phyloP scores from a whole-genome alignment of 2,888 invertebrate species.

The Leptura quadrifasciata region DNA sequence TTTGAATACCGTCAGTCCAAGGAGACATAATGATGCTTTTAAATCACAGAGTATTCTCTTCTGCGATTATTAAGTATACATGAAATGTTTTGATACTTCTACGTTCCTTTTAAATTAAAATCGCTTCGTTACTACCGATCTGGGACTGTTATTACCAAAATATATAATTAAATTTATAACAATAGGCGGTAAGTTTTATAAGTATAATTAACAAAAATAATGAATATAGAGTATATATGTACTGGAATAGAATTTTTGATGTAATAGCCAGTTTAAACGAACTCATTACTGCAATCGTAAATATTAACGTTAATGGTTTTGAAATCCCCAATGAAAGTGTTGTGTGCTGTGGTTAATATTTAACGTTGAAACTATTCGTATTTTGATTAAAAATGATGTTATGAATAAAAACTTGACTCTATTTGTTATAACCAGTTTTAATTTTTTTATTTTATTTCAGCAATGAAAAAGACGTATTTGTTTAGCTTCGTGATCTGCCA shows the following conservation, averaged over 20 bases:
- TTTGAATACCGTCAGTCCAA: too few species aligned
- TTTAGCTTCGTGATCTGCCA: too few species aligned
- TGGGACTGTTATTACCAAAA: background rate
- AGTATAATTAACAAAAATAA: conserved; percentile 37
- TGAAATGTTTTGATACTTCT: background rate
- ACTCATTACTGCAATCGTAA: conserved; percentile 45
- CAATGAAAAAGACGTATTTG: too few species aligned
- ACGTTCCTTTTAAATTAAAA: background rate
- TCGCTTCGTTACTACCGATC: background rate
- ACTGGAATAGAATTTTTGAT: conserved; percentile 62
- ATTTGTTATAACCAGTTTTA: too few species aligned
- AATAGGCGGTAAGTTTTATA: conserved; percentile 35
- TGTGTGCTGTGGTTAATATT: conserved; percentile 16
- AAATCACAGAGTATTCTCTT: too few species aligned
- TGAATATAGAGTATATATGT: conserved; percentile 19
- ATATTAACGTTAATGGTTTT: conserved; percentile 43
- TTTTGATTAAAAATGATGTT: too few species aligned
- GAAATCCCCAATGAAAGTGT: conserved; percentile 16
- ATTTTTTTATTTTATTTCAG: too few species aligned
- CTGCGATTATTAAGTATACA: too few species aligned
- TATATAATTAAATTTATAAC: conserved; percentile 22
- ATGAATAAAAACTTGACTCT: too few species aligned
- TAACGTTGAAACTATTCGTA: background rate
- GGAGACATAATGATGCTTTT: too few species aligned
- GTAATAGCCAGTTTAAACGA: conserved; percentile 52